These are phyloP conservation scores for Tichodroma muraria DNA, from an alignment of 2,113 vertebrate species.

Conservation along the genomic window DNA sequence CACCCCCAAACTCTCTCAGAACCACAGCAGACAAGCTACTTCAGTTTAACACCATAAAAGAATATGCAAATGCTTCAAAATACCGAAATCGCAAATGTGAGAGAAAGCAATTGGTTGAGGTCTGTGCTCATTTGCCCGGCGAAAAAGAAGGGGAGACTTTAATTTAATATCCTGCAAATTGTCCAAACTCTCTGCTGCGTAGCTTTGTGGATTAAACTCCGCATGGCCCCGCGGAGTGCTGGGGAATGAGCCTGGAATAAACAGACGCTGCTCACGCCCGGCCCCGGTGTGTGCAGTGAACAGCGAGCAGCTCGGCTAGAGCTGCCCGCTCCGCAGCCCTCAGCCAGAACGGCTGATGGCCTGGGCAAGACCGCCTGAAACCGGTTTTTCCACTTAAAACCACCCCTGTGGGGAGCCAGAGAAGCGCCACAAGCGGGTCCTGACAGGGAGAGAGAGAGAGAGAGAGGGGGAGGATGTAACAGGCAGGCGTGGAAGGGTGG, in stretches of 20 bases:
- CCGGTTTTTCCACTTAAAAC: not conserved
- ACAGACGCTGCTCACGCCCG: fast-evolving
- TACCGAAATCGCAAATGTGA: not conserved
- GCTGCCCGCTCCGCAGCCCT: not conserved
- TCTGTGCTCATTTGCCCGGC: not conserved
- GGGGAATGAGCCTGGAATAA: not conserved
- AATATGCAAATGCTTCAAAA: not conserved
- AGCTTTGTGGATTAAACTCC: not conserved
- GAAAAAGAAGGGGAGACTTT: too few species aligned
- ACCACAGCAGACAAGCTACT: not conserved
- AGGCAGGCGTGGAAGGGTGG: not conserved
- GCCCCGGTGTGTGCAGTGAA: not conserved
- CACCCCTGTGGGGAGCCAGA: not conserved
- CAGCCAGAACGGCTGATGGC: not conserved
- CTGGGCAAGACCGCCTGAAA: not conserved
- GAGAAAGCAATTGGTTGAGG: not conserved
- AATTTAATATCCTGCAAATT: not conserved
- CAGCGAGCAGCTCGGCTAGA: not conserved
- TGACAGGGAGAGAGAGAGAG: not conserved
- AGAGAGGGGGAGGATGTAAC: not conserved
- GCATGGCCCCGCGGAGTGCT: not conserved
- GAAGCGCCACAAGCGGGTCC: not conserved
- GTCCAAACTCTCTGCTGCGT: not conserved
- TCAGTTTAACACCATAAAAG: too few species aligned
- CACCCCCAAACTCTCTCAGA: not conserved